Evolutionary conservation across 2,888 invertebrate species (phyloP).

Genomic region (Dascillus cervinus): DNA sequence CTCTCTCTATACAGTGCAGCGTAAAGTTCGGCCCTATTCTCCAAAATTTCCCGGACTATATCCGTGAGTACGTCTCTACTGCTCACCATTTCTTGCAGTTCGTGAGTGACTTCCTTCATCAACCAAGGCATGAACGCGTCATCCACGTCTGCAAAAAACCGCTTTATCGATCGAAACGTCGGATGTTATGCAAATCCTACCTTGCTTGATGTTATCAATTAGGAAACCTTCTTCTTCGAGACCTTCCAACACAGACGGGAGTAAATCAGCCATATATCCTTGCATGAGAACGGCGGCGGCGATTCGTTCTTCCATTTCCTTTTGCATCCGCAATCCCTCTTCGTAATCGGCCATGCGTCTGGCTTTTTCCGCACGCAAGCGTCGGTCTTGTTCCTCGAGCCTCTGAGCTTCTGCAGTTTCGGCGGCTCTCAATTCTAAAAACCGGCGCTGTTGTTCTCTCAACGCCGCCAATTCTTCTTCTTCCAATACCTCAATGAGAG

Average conservation of each 20-base stretch:
- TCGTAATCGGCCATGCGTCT: slow-evolving; percentile 64
- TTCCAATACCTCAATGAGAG: slow-evolving; percentile 82
- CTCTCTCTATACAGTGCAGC: slow-evolving; percentile 40
- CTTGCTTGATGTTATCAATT: slow-evolving; percentile 53
- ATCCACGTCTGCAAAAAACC: slow-evolving; percentile 55
- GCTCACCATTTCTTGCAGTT: slow-evolving; percentile 73
- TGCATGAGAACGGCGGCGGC: slow-evolving; percentile 78
- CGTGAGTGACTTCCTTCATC: slow-evolving; percentile 69
- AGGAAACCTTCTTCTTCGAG: slow-evolving; percentile 68
- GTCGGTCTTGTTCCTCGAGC: slow-evolving; percentile 69
- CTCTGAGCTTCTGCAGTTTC: slow-evolving; percentile 77
- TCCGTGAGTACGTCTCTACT: slow-evolving; percentile 75
- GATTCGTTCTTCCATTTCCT: slow-evolving; percentile 66
- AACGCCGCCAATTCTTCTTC: slow-evolving; percentile 85
- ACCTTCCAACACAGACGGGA: slow-evolving; percentile 76
- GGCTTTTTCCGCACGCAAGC: slow-evolving; percentile 63
- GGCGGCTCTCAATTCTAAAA: slow-evolving; percentile 63
- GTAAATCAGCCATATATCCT: slow-evolving; percentile 78
- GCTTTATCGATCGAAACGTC: no score
- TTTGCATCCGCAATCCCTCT: slow-evolving; percentile 53
- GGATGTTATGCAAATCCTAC: no score
- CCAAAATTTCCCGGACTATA: slow-evolving; percentile 70
- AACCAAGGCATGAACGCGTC: slow-evolving; percentile 84
- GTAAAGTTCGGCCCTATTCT: slow-evolving; percentile 61
- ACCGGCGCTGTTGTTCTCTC: slow-evolving; percentile 69